Evolutionary conservation across 1,140 invertebrate species (phyloP), one percentile per base, ranked within the genome.

Genomic region (Trichonephila inaurata): DNA sequence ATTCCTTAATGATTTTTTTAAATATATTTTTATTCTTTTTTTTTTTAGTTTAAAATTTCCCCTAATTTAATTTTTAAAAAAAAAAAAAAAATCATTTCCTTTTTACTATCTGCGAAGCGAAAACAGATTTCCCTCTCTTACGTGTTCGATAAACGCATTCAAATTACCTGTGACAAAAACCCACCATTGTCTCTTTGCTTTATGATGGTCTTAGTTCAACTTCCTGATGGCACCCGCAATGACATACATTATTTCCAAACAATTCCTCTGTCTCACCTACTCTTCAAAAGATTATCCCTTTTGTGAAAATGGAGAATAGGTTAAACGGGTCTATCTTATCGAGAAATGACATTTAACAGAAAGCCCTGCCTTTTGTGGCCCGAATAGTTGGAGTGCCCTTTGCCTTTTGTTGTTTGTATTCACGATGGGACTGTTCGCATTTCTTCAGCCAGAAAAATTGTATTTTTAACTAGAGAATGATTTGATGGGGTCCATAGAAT

Each of bases 171-270:
- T 44, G 86, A 88, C 86, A 88, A 88, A 51, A 88, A 88, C 40
- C 83, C 4, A 24, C 28, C 86, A 88, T 88, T 88, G 86, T 88
- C 28, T 88, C 14, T n/a, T 21, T 40, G 33, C 61, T 62, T 83
- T 83, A 83, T 60, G 82, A 58, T 24, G 40, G 33, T 51, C 77
- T 44, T 40, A 87, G 60, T 88, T 64, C 62, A 40, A 88, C 86
- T 88, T 88, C 86, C 86, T 88, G 61, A 62, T 64, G 86, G n/a
- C 19, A 62, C 40, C 86, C 28, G 44, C 33, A 89, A 60, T 89
- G 88, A 89, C 88, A 89, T 21, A 40, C 66, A 89, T 89, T 72
- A 77, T 89, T 51, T 87, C 28, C 85, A 66, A 87, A 87, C 85
- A 64, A 87, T 87, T 18, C 88, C 33, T 77, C 66, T n/a, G 28